Conservation (phyloP, 2,888 invertebrate genomes). For the Zonitis immaculata region DNA sequence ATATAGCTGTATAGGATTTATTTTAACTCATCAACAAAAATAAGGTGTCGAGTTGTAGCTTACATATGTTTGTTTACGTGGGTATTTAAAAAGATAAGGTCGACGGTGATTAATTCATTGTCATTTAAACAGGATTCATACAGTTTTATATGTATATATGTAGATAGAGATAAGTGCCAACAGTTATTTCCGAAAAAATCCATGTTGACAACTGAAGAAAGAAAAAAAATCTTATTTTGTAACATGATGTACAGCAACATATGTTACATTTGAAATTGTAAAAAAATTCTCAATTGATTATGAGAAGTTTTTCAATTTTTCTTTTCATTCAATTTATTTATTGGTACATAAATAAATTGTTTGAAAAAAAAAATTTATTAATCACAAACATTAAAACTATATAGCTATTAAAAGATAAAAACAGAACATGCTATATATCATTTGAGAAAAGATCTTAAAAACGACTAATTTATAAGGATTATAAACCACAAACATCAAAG, state of each 20-base stretch:
- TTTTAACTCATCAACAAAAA: conserved; percentile 41
- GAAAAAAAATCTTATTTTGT: conserved; percentile 6
- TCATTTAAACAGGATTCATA: conserved; percentile 31
- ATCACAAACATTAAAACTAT: conserved; percentile 1
- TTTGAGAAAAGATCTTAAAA: conserved; percentile 3
- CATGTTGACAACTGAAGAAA: neutral
- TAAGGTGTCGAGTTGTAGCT: conserved; percentile 46
- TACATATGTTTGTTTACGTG: conserved; percentile 46
- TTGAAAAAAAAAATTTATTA: neutral
- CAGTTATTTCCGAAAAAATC: conserved; percentile 11
- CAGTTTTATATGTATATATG: conserved; percentile 20
- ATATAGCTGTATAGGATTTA: conserved; percentile 37
- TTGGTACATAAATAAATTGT: no score
- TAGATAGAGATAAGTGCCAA: conserved; percentile 24
- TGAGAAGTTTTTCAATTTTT: neutral
- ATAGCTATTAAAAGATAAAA: conserved; percentile 7
- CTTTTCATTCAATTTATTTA: no score
- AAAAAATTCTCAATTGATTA: neutral
- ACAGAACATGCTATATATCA: conserved; percentile 6
- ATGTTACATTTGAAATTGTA: conserved; percentile 3
- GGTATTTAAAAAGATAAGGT: conserved; percentile 43
- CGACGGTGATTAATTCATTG: conserved; percentile 43
- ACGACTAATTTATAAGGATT: conserved; percentile 6
- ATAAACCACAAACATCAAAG: conserved; percentile 6
- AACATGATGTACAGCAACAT: conserved; percentile 11